phyloP scores from a whole-genome alignment of 2,113 vertebrate genomes.

The Syrmaticus mikado region DNA sequence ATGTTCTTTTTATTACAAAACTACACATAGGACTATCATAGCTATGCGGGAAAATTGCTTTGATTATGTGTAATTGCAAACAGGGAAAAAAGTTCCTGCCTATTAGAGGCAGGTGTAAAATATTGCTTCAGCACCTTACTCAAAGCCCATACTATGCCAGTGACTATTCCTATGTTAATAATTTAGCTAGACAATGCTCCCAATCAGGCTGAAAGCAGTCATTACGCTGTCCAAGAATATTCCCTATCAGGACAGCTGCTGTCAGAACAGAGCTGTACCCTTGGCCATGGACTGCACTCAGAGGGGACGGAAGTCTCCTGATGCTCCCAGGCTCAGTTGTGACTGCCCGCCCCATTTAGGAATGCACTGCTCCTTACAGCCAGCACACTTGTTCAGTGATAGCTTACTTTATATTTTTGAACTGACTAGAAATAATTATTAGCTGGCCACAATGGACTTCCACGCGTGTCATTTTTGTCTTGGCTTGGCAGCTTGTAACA shows the following conservation, averaged over 20 bases:
- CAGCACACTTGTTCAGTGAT: not conserved
- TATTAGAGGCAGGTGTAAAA: slow-evolving; percentile 21
- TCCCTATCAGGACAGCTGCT: not conserved
- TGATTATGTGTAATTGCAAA: not conserved
- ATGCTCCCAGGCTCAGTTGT: not conserved
- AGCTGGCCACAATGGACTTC: not conserved
- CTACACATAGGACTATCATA: not conserved
- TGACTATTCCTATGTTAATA: not conserved
- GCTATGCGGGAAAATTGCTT: slow-evolving; percentile 28
- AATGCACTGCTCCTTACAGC: not conserved
- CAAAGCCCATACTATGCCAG: not conserved
- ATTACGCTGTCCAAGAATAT: not conserved
- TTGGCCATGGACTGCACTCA: not conserved
- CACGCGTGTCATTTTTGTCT: not conserved
- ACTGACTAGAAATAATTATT: not conserved
- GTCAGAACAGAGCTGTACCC: not conserved
- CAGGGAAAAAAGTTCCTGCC: not conserved
- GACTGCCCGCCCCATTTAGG: not conserved
- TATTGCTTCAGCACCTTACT: not conserved
- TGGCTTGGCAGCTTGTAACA: not conserved
- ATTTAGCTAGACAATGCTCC: not conserved
- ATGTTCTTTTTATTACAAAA: slow-evolving; percentile 19
- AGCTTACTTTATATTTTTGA: not conserved
- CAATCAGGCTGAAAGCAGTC: not conserved
- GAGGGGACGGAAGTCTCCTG: too few species aligned